Conservation (phyloP, 2,797 vertebrate genomes). For the Bovichtus variegatus region DNA sequence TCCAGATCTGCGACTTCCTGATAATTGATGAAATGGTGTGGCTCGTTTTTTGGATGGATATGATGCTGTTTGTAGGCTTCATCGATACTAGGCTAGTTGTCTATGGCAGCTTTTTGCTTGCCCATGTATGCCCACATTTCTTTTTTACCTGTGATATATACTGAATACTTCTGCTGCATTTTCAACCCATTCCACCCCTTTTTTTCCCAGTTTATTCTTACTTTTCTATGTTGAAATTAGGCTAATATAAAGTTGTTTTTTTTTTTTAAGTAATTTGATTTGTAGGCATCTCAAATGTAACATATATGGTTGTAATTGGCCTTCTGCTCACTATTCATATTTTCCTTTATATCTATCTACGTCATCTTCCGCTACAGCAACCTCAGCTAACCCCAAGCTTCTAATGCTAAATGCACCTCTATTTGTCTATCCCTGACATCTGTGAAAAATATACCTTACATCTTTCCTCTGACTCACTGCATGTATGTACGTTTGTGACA, state of each 20-base stretch:
- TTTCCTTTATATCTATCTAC: not conserved
- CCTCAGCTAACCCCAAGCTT: not conserved
- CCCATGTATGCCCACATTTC: not conserved
- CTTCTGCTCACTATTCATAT: not conserved
- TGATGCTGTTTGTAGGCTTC: not conserved
- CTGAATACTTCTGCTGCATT: constrained; percentile 25
- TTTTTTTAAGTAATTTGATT: not conserved
- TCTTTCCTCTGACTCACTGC: not conserved
- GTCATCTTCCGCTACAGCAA: not conserved
- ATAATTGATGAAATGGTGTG: constrained; percentile 46
- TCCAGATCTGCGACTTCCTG: constrained; percentile 51
- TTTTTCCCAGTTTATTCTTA: not conserved
- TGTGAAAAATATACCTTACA: not conserved
- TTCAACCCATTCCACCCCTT: not conserved
- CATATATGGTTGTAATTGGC: not conserved
- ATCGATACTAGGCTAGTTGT: not conserved
- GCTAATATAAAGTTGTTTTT: not conserved
- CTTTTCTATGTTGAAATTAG: not conserved
- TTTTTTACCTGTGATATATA: constrained; percentile 18
- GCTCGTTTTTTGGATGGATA: constrained; percentile 24
- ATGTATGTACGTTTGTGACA: not conserved
- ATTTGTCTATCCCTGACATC: not conserved
- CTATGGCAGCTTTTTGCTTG: constrained; percentile 4
- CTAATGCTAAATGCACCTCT: not conserved
- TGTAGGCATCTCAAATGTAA: not conserved